Conservation (phyloP, 2,797 vertebrate species). For the Scolopax bukidnonensis region DNA sequence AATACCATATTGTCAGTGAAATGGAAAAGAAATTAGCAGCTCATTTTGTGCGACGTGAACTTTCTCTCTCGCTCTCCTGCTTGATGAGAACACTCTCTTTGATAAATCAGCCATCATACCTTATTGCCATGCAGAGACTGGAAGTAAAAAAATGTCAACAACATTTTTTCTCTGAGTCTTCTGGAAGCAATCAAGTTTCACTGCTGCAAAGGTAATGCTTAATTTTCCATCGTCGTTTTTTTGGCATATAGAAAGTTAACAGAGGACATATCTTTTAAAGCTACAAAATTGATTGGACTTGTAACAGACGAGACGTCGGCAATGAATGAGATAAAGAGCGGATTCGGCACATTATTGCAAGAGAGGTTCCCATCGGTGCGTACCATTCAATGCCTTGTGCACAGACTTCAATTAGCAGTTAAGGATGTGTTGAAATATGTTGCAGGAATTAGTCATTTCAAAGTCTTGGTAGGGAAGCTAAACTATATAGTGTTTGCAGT, state of each 20-base stretch:
- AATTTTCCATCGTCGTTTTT: conserved; percentile 57
- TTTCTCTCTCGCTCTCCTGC: conserved; percentile 74
- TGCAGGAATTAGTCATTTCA: conserved; percentile 71
- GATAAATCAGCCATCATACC: conserved; percentile 78
- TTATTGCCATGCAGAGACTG: conserved; percentile 76
- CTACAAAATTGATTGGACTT: conserved; percentile 64
- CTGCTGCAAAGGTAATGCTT: conserved; percentile 71
- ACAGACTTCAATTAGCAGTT: conserved; percentile 77
- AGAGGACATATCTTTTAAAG: conserved; percentile 66
- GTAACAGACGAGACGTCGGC: conserved; percentile 49
- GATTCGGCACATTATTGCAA: conserved; percentile 49
- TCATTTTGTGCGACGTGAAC: conserved; percentile 77
- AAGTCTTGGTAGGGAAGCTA: conserved; percentile 63
- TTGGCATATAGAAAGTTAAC: conserved; percentile 64
- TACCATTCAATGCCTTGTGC: conserved; percentile 45
- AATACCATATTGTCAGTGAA: conserved; percentile 76
- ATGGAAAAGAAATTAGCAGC: conserved; percentile 82
- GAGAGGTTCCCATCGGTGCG: conserved; percentile 58
- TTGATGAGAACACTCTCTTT: conserved; percentile 74
- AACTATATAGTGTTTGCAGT: conserved; percentile 56
- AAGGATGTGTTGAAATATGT: conserved; percentile 74
- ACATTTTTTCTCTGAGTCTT: conserved; percentile 68
- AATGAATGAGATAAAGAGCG: conserved; percentile 58
- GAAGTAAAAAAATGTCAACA: conserved; percentile 75
- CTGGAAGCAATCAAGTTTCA: conserved; percentile 77